A percentile compares a stretch with the other conserved stretches of the same genome.
Evolutionary conservation across 2,888 invertebrate genomes (phyloP).

Genomic region (Melikaiella ostensackeni): DNA sequence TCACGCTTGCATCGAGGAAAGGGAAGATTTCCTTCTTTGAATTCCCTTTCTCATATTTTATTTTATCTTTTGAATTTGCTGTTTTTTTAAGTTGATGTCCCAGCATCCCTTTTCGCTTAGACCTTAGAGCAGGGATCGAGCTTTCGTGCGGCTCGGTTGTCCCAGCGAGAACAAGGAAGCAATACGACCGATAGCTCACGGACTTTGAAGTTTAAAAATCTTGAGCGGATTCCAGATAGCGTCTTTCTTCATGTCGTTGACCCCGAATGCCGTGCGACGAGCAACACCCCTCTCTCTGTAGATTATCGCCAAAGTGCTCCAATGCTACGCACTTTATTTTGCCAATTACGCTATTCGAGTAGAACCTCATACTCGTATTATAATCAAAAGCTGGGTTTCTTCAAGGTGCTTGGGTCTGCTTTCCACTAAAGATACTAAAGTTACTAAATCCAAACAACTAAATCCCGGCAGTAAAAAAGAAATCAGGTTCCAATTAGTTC

Average conservation of each 20-base stretch:
- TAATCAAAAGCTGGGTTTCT: constrained; percentile 19
- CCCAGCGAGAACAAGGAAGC: constrained; percentile 28
- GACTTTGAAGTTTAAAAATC: constrained; percentile 41
- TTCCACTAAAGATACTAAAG: constrained; percentile 22
- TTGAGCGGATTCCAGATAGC: constrained; percentile 29
- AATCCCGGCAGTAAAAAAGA: constrained; percentile 1
- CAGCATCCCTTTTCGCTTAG: not conserved
- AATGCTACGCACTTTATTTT: constrained; percentile 28
- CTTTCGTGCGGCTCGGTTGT: constrained; percentile 36
- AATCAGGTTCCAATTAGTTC: not conserved
- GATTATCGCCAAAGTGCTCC: constrained; percentile 30
- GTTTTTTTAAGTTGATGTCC: constrained; percentile 6
- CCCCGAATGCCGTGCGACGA: constrained; percentile 39
- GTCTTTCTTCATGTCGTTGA: constrained; percentile 32
- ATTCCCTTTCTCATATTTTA: not conserved
- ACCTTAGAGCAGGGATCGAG: constrained; percentile 15
- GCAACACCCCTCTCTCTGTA: constrained; percentile 34
- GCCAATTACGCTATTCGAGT: constrained; percentile 31
- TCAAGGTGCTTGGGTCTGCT: constrained; percentile 32
- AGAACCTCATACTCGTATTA: not conserved
- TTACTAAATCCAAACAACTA: constrained; percentile 1
- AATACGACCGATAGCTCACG: constrained; percentile 32
- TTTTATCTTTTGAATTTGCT: constrained; percentile 7
- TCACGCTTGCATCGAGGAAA: constrained; percentile 67
- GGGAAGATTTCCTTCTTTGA: constrained; percentile 9